Percentiles rank a stretch among this genome's conserved stretches.
Conservation (phyloP, 2,888 invertebrate genomes). For the Cheilosia soror region DNA sequence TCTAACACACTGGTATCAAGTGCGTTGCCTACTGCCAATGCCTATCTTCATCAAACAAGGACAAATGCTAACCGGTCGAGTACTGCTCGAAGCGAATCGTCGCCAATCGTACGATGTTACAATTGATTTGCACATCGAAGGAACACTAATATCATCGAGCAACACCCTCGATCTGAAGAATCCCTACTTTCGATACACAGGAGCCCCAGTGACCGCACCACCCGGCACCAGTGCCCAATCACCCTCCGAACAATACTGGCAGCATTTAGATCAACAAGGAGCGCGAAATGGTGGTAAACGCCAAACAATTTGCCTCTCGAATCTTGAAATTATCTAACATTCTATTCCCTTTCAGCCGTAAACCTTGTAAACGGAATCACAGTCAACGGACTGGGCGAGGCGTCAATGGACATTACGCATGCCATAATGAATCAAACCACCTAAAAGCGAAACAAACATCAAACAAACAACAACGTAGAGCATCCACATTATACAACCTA, state of each 20-base stretch:
- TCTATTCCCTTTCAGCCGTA: slow-evolving; percentile 84
- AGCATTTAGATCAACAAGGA: slow-evolving; percentile 91
- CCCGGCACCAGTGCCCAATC: slow-evolving; percentile 95
- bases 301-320: not conserved
- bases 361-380: slow-evolving; percentile 91
- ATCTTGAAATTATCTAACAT: slow-evolving; percentile 24
- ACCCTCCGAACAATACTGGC: slow-evolving; percentile 97
- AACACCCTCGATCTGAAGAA: slow-evolving; percentile 99
- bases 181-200: slow-evolving; percentile 98
- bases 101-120: slow-evolving; percentile 99
- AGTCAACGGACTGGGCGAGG: slow-evolving; percentile 90
- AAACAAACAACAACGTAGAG: slow-evolving; percentile 64
- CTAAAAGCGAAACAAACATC: slow-evolving; percentile 76
- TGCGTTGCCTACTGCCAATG: slow-evolving; percentile 96
- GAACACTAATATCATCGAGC: slow-evolving; percentile 92
- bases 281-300: slow-evolving; percentile 80
- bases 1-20: slow-evolving; percentile 99
- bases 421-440: slow-evolving; percentile 83
- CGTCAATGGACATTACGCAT: slow-evolving; percentile 88
- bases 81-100: slow-evolving; percentile 95
- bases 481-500: slow-evolving; percentile 66
- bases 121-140: slow-evolving; percentile 95
- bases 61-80: slow-evolving; percentile 94
- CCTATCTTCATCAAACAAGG: slow-evolving; percentile 98
- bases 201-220: slow-evolving; percentile 95